Evolutionary conservation across 2,888 invertebrate species (phyloP), one percentile per base, ranked within the genome.

Genomic region (Lamproptera curius): DNA sequence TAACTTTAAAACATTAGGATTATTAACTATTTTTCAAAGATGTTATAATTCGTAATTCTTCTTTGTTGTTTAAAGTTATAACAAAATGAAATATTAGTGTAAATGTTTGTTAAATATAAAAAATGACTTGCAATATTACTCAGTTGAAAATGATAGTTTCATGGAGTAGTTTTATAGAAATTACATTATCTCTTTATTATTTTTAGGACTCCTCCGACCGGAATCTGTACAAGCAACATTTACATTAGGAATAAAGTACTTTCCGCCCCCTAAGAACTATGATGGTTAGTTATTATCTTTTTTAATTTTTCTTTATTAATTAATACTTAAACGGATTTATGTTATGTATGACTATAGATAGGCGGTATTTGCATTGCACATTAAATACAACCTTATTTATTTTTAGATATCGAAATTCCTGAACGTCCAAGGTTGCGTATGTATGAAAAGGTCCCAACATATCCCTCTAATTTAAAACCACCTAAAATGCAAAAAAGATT

Each of bases 401-500:
- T 63, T 70, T 16, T 68, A 95, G 94, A 92, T 71, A 89, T 94
- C 63, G 91, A 92, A 69, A 89, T 94, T 60, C 93, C 93, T 8
- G 94, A 95, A 50, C 90, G 91, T 46, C 89, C 89, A 15, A 95
- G 92, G 70, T 79, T 97, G 4, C 89, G 81, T 52, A 76, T 93
- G 33, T 78, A 93, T 70, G 94, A 94, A 0, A 96, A 92, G 75
- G 91, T 92, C 0, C 96, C 96, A 0, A 87, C 82, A 33, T 91
- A 91, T 60, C 92, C 92, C 1, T 63, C 92, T 0, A 90, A 89
- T 52, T 63, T 93, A 20, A 91, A 91, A 57, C 90, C 95, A 14
- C 95, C 93, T 2, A 97, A 95, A 85, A 96, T 95, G 95, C 92
- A 93, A 57, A 97, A 96, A 67, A 90, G 90, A 43, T 78, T 97